These are phyloP conservation scores for Drosophila hamatofila DNA, from an alignment of 2,888 invertebrate genomes.

Conservation along the genomic window DNA sequence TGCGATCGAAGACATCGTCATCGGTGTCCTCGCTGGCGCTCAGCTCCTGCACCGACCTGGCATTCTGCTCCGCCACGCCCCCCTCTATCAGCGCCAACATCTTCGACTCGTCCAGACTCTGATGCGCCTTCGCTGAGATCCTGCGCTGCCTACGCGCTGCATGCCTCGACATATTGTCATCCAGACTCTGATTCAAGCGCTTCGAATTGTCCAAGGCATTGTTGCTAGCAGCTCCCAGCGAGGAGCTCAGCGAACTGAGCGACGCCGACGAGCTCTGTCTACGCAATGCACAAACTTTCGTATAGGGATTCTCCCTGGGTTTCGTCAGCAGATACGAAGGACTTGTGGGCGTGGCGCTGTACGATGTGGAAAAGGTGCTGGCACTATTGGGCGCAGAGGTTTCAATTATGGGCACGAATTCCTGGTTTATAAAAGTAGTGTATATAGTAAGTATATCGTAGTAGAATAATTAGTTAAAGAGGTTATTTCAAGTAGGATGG, in stretches of 20 bases:
- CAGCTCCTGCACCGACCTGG: constrained; percentile 35
- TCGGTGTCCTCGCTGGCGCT: constrained; percentile 65
- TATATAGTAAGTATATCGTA: background rate
- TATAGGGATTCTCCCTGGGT: constrained; percentile 93
- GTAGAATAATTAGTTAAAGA: background rate
- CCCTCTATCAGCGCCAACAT: constrained; percentile 83
- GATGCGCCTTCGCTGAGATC: constrained; percentile 88
- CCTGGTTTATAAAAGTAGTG: constrained; percentile 44
- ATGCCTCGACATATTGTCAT: constrained; percentile 87
- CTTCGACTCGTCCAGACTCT: constrained; percentile 89
- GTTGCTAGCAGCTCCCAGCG: constrained; percentile 62
- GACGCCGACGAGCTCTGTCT: constrained; percentile 94
- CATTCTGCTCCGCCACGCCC: constrained; percentile 51
- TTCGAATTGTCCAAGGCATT: constrained; percentile 86
- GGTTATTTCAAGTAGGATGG: background rate
- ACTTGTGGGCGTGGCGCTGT: constrained; percentile 88
- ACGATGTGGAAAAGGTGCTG: constrained; percentile 78
- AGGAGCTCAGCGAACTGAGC: constrained; percentile 86
- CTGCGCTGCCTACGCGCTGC: constrained; percentile 64
- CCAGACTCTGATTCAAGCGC: constrained; percentile 91
- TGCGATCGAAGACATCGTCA: constrained; percentile 77
- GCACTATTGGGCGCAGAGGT: constrained; percentile 69
- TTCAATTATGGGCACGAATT: constrained; percentile 79
- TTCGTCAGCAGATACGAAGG: constrained; percentile 89
- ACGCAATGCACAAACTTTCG: constrained; percentile 94